These are phyloP conservation scores for Rissa tridactyla DNA, from an alignment of 2,113 vertebrate species.

Conservation along the genomic window DNA sequence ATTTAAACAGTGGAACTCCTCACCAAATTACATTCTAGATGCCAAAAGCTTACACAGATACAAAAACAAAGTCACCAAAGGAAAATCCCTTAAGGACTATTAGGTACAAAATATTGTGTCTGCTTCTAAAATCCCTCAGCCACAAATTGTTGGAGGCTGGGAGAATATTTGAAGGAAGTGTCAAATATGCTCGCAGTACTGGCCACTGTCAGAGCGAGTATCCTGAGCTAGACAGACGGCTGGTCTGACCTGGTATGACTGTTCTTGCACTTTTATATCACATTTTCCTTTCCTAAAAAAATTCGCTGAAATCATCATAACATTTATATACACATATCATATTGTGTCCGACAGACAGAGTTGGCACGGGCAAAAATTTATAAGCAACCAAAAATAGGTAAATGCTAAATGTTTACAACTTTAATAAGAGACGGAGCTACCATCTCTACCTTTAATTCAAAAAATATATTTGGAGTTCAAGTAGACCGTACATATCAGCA, in stretches of 20 bases:
- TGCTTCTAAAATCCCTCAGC: conserved; percentile 35
- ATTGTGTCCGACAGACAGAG: background rate
- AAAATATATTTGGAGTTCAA: background rate
- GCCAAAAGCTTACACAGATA: conserved; percentile 3
- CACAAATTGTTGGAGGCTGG: conserved; percentile 18
- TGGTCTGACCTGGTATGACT: conserved; percentile 44
- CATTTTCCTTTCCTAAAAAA: background rate
- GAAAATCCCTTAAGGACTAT: conserved; percentile 33
- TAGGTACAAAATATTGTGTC: conserved; percentile 35
- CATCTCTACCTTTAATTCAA: background rate
- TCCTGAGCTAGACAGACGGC: background rate
- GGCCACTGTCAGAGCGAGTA: background rate
- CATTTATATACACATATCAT: background rate
- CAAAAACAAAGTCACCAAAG: conserved; percentile 22
- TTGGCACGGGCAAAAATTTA: background rate
- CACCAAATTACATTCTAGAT: background rate
- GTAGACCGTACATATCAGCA: background rate
- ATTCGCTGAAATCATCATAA: background rate
- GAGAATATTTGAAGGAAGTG: conserved; percentile 26
- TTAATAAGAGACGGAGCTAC: background rate
- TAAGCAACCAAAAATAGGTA: background rate
- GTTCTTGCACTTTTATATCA: conserved; percentile 5
- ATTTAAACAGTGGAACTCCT: conserved; percentile 20
- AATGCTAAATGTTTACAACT: background rate
- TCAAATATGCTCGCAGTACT: background rate